Evolutionary conservation across 2,888 invertebrate species (phyloP).

Genomic region (Thera britannica): DNA sequence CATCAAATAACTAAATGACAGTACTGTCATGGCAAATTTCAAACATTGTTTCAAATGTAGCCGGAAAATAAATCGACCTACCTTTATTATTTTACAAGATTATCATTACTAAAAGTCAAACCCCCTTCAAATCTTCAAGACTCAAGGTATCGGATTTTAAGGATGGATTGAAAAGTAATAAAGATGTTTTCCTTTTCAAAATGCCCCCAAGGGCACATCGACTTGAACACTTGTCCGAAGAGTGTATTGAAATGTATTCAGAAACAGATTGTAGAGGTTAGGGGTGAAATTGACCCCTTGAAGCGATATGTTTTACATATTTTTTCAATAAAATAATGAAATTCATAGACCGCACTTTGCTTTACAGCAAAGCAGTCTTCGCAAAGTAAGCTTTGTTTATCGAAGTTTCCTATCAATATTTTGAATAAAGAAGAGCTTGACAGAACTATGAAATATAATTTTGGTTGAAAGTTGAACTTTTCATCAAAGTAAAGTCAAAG

Average conservation of each 20-base stretch:
- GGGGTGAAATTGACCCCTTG: slow-evolving; percentile 47
- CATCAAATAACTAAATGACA: no score
- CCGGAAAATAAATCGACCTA: not conserved
- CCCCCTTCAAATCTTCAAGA: slow-evolving; percentile 19
- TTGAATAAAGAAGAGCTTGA: no score
- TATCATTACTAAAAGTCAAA: slow-evolving; percentile 2
- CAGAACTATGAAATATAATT: no score
- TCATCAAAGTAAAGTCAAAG: no score
- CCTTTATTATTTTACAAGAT: slow-evolving; percentile 3
- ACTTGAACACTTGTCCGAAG: slow-evolving; percentile 51
- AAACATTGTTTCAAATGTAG: no score
- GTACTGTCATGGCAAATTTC: no score
- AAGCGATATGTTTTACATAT: slow-evolving; percentile 35
- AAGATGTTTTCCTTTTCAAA: slow-evolving; percentile 36
- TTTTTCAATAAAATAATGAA: not conserved
- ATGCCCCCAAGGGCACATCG: slow-evolving; percentile 47
- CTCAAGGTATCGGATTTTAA: slow-evolving; percentile 25
- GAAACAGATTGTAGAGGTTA: slow-evolving; percentile 44
- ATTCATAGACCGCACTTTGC: no score
- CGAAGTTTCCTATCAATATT: no score
- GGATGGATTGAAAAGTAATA: slow-evolving; percentile 38
- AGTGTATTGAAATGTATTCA: slow-evolving; percentile 54
- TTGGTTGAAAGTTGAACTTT: no score
- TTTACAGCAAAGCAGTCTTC: no score
- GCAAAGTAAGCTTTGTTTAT: no score